These are phyloP conservation scores for Periplaneta americana DNA, from an alignment of 1,140 invertebrate species.

Conservation along the genomic window DNA sequence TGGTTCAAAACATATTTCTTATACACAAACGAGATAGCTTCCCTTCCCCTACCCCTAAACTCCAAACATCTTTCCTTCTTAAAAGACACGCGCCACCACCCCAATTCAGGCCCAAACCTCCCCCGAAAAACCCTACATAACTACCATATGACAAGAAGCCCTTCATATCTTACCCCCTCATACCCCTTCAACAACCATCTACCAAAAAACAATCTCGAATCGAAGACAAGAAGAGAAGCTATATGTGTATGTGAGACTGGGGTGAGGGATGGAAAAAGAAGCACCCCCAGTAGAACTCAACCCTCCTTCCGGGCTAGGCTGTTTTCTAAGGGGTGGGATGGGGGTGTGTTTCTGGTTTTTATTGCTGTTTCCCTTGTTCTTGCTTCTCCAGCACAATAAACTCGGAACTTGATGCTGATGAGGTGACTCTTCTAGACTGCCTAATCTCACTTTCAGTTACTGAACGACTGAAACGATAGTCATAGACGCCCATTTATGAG, in stretches of 20 bases:
- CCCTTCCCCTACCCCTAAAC: neutral
- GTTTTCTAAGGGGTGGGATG: neutral
- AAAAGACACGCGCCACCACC: neutral
- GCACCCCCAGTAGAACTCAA: neutral
- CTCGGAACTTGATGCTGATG: neutral
- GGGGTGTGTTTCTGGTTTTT: neutral
- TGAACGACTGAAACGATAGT: neutral
- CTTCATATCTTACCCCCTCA: neutral
- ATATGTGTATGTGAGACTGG: neutral
- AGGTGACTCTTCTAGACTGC: neutral
- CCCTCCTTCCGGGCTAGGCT: neutral
- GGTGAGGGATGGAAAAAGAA: neutral
- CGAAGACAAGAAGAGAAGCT: neutral
- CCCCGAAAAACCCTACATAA: neutral
- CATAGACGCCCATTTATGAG: too few species aligned
- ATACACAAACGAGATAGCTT: neutral
- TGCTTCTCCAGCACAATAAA: neutral
- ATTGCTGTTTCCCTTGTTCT: neutral
- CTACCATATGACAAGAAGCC: neutral
- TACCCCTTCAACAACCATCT: neutral
- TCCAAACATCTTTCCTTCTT: neutral
- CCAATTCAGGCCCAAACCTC: neutral
- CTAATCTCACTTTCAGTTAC: neutral
- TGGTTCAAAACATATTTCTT: neutral
- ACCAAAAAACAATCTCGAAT: neutral